Evolutionary conservation across 2,888 invertebrate genomes (phyloP), one percentile per base, ranked within the genome.

Genomic region (Xylocampa areola): DNA sequence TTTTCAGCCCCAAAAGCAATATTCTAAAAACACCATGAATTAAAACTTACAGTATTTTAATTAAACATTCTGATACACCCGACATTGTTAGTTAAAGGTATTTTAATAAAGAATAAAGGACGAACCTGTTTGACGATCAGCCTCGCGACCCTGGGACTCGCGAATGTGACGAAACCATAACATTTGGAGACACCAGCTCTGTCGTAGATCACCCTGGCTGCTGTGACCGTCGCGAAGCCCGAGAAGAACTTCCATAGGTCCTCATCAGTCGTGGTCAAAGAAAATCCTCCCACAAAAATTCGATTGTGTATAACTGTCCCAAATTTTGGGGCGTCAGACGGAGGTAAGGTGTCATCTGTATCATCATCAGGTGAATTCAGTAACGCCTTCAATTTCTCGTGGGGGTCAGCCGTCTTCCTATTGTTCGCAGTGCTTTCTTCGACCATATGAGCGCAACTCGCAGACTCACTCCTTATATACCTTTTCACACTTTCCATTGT

Each of bases 201-300:
- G 88, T 99, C 98, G 77, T 97, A 97, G 70, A 99, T 99, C 73
- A 99, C 98, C 94, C 99, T 98, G 45, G 98, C 98, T 39, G 98
- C 97, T 74, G 97, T 98, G 29, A 98, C 97, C 47, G 97, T 97
- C 47, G 98, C 98, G 81, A 97, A 97, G 43, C 96, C 96, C 63
- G 98, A 97, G 90, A 99, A 99, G 69, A 98, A 96, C 86, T 97
- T 97, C 91, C 97, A 96, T 69, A 99, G 92, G 85, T 99, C 99
- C 49, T 96, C 96, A 91, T 98, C 99, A 41, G 98, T 98, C 37
- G 98, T 98, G 82, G 97, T 98, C 79, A 98, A 96, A 52, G 98
- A 97, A 81, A 99, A 98, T 17, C 99, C 99, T 54, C 99, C 99
- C 45, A 99, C 99, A 90, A 99, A 99, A 81, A 99, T 97, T 79